phyloP scores from a whole-genome alignment of 2,888 invertebrate species.

The Neelides folsomi region DNA sequence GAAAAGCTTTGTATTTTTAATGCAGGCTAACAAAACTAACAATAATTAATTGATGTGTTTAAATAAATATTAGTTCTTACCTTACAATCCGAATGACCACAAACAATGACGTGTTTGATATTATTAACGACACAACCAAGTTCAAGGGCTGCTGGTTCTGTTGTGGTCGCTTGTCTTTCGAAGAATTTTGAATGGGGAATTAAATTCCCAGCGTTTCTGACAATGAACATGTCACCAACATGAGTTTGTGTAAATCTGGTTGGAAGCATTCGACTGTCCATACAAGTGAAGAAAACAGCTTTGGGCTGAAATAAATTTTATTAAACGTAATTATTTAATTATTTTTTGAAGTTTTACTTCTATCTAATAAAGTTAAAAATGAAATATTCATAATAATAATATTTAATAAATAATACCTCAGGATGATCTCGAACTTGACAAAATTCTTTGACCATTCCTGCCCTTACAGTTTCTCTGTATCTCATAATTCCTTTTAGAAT shows the following conservation, averaged over 20 bases:
- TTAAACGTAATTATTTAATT: conserved; percentile 29
- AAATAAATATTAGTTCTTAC: conserved; percentile 35
- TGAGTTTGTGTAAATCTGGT: conserved; percentile 88
- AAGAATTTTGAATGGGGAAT: conserved; percentile 85
- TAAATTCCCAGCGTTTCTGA: conserved; percentile 90
- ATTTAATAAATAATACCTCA: conserved; percentile 45
- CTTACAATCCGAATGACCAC: conserved; percentile 96
- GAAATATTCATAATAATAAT: not conserved
- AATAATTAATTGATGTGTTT: not conserved
- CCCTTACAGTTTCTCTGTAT: conserved; percentile 65
- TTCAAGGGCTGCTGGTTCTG: conserved; percentile 91
- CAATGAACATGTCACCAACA: conserved; percentile 96
- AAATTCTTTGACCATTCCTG: conserved; percentile 84
- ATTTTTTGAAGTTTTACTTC: conserved; percentile 6
- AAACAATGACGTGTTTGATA: conserved; percentile 83
- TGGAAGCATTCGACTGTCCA: conserved; percentile 95
- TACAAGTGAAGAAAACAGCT: conserved; percentile 93
- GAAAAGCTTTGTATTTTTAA: too few relatives aligned
- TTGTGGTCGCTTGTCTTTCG: conserved; percentile 71
- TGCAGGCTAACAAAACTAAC: not conserved
- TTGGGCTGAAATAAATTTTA: conserved; percentile 63
- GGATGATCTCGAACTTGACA: conserved; percentile 77
- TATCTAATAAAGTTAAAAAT: not conserved
- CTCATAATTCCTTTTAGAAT: conserved; percentile 80
- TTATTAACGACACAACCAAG: conserved; percentile 83